These are phyloP conservation scores for Orchestia grillus DNA, from an alignment of 1,140 invertebrate genomes.

Conservation along the genomic window DNA sequence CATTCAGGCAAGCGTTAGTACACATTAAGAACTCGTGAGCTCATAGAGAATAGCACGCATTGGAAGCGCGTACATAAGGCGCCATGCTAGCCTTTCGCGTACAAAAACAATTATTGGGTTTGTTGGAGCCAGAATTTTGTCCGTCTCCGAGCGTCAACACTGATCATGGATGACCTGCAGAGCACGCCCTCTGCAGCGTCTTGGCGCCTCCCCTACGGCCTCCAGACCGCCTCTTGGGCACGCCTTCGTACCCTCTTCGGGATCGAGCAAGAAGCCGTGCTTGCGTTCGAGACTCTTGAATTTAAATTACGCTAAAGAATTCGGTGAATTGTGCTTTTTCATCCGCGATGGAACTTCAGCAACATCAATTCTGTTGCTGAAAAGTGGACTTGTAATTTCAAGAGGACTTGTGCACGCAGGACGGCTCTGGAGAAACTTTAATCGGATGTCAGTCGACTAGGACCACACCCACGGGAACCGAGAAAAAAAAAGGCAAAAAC, in stretches of 20 bases:
- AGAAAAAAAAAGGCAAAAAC: constrained; percentile 5
- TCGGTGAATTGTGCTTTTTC: neutral
- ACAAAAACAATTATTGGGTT: neutral
- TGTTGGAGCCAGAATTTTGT: neutral
- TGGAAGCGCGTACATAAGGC: neutral
- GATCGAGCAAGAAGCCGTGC: neutral
- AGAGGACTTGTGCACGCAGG: neutral
- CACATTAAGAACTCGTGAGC: neutral
- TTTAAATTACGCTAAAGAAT: neutral
- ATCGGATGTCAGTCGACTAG: neutral
- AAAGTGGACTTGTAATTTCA: neutral
- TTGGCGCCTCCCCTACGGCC: neutral
- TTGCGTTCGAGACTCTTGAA: neutral
- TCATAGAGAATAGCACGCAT: neutral
- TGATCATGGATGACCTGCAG: neutral
- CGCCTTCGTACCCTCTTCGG: neutral
- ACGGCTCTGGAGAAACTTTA: neutral
- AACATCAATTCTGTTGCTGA: neutral
- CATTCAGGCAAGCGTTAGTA: neutral
- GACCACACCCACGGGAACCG: constrained; percentile 10
- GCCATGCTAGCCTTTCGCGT: neutral
- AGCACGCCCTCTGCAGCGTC: neutral
- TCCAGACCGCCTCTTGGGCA: neutral
- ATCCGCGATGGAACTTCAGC: neutral
- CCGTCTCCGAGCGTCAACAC: neutral